Base-by-base conservation (phyloP, 2,113 vertebrate genomes). In the Seriola aureovittata region DNA sequence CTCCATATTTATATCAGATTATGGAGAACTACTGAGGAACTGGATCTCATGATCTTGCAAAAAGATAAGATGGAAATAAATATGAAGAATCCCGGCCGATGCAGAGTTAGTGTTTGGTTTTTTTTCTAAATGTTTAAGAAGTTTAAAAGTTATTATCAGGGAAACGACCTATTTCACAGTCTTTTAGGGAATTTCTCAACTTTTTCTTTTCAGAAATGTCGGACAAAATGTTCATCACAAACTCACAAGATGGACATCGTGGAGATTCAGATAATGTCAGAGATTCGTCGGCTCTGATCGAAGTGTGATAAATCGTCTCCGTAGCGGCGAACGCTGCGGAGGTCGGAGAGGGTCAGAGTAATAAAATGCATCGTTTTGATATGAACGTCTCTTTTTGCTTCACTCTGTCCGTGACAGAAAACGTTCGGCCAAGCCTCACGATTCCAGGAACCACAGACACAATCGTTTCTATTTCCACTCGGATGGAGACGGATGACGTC, bases 1-100 rank as follows among this genome's bases (percentile, higher is more conserved):
- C 73, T 87, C 75, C 84, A 81, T 86, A 89, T 86, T 89, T 71
- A 88, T 34, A 89, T 88, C 79, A 21, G 66, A 85, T 90, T 75
- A 74, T 36, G 54, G 13, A 58, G 63, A 50, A 29, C 60, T 17
- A 57, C n/a, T 0, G 75, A 71, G 57, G 57, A 80, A 89, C 64
- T 59, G n/a, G 60, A 73, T 50, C 32, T 75, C 38, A 13, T 19
- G 40, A 77, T 87, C 65, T 63, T 13, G 23, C 13, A 16, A 1
- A 57, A 50, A 23, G 75, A 90, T 70, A 32, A 82, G 70, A 71
- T 68, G 59, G 25, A 69, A 60, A 76, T 75, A 60, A 36, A 40
- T 7, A 16, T 12, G 42, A 74, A n/a, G 44, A 13, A 0, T 78
- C 23, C n/a, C 1, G 32, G 59, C 40, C 19, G 60, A 44, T 21